Base-by-base conservation (phyloP, 2,888 invertebrate species). In the Monochamus alternatus region DNA sequence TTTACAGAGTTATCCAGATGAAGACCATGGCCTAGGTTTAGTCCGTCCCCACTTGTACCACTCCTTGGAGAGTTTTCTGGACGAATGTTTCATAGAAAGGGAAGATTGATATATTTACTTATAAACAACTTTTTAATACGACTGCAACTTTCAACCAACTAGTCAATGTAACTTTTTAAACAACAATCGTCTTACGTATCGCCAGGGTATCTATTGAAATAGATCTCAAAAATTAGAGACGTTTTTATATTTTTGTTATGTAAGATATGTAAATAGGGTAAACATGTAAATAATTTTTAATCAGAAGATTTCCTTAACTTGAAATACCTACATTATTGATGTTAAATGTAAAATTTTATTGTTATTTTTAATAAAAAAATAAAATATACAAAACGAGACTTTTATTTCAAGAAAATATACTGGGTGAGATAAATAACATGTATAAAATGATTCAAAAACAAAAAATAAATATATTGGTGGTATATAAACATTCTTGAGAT, bases 1-100 rank as follows among this genome's bases (percentile, higher is more conserved):
- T 81, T 90, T 90, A 75, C 92, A 98, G 97, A 95, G 95, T 79
- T 98, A 98, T 89, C 95, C 98, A 0, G 98, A 98, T 87, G 97
- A 98, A 90, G 96, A 96, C 85, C 98, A 98, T 86, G 93, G 94
- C n/a, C 90, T 98, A 76, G 90, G 91, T 7, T 94, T 94, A 51
- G 96, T 97, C 3, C 92, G 96, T 78, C 94, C 94, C 9, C 98
- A 98, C 90, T 91, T 98, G 43, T 98, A 97, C 88, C 96, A 97
- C 88, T 95, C 95, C 0, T 89, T 98, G 86, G 96, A 97, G 87
- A 93, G 94, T 86, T 98, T 97, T 91, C 91, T 96, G 73, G 90
- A 91, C 81, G 91, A 91, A 81, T 93, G 93, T 85, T 92, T 91
- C 60, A 68, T 75, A 47, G 76, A 73, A 70, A 72, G 75, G 22